A percentile compares a stretch with the other conserved stretches of the same genome.
Evolutionary conservation across 2,888 invertebrate genomes (phyloP).

Genomic region (Brachycybe producta): DNA sequence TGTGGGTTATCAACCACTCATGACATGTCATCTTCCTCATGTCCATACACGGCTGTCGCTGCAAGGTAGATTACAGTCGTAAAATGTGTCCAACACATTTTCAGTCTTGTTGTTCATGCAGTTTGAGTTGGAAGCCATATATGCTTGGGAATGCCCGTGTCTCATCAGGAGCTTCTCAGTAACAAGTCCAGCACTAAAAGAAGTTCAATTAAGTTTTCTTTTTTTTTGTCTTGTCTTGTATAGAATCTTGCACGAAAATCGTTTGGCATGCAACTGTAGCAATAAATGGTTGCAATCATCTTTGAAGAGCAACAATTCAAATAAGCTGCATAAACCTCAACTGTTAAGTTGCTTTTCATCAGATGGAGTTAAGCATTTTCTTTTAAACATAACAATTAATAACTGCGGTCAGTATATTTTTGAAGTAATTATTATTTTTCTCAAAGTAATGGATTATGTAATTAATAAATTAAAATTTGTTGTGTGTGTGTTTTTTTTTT

Average conservation of each 20-base stretch:
- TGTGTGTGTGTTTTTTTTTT: neutral
- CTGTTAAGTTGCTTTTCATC: neutral
- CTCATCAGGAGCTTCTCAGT: no score
- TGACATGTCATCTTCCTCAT: no score
- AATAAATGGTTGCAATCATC: constrained; percentile 9
- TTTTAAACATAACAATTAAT: neutral
- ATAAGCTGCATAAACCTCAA: neutral
- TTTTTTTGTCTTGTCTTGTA: neutral
- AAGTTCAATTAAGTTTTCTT: no score
- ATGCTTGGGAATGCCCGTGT: no score
- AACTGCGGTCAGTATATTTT: constrained; percentile 5
- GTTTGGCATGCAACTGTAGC: constrained; percentile 13
- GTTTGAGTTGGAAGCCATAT: no score
- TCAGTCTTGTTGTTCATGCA: no score
- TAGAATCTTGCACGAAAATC: constrained; percentile 12
- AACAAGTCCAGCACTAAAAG: no score
- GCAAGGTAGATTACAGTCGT: no score
- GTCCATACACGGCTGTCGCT: no score
- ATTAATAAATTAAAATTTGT: neutral
- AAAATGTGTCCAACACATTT: no score
- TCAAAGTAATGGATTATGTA: no score
- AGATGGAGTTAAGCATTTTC: neutral
- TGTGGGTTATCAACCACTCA: no score
- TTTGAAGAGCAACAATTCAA: neutral
- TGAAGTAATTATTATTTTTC: neutral